Percentiles rank a stretch among this genome's conserved stretches.
phyloP scores from a whole-genome alignment of 2,888 invertebrate species.

The Silvanus unidentatus region DNA sequence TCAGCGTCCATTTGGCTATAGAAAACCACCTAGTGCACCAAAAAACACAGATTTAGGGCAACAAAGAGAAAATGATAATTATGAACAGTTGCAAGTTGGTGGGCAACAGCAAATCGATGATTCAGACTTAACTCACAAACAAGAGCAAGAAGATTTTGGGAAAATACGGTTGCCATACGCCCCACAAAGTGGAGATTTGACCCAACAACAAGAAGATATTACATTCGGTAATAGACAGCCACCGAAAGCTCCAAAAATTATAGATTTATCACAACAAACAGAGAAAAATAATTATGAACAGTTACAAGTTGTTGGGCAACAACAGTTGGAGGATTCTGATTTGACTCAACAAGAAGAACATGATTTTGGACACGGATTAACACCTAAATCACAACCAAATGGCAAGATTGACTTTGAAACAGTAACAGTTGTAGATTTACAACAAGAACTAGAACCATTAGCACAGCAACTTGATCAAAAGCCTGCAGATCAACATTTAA shows the following conservation, averaged over 20 bases:
- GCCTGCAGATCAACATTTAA: no score
- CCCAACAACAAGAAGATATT: background rate
- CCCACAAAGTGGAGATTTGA: background rate
- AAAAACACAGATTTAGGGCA: background rate
- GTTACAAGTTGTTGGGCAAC: slow-evolving; percentile 16
- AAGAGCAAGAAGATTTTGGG: slow-evolving; percentile 4
- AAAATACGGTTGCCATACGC: background rate
- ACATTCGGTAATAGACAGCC: no score
- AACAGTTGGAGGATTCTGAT: background rate
- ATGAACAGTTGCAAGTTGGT: background rate
- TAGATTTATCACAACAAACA: slow-evolving; percentile 1
- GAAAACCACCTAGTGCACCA: background rate
- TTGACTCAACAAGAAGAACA: slow-evolving; percentile 10
- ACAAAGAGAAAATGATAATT: background rate
- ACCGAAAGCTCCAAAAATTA: background rate
- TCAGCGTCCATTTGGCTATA: background rate
- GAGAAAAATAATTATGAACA: slow-evolving; percentile 6
- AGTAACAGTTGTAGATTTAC: background rate
- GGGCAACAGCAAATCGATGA: slow-evolving; percentile 14
- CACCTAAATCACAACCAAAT: no score
- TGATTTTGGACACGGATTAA: background rate
- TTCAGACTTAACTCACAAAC: slow-evolving; percentile 18
- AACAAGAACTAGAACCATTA: no score
- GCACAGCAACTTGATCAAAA: slow-evolving; percentile 1
- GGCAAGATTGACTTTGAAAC: no score